These are phyloP conservation scores for Caenorhabditis inopinata DNA, from an alignment of 1,140 invertebrate species.

Conservation along the genomic window DNA sequence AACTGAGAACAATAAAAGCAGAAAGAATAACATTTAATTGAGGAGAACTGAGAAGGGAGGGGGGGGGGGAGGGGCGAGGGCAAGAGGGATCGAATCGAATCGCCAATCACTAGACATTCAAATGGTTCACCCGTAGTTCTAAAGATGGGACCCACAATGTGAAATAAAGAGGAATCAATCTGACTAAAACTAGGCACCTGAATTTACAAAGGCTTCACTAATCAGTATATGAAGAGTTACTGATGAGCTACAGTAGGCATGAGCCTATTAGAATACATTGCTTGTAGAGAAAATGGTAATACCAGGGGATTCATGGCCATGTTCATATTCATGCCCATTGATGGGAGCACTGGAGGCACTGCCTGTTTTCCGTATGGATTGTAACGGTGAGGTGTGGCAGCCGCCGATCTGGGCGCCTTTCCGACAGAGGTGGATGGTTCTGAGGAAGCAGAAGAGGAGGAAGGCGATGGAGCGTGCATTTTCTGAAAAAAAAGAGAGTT, in stretches of 20 bases:
- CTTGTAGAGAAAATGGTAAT: slow-evolving; percentile 8
- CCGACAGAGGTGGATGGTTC: background rate
- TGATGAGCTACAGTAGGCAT: slow-evolving; percentile 22
- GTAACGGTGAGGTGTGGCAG: background rate
- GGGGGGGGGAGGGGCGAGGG: background rate
- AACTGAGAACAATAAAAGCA: slow-evolving; percentile 17
- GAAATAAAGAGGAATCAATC: no score
- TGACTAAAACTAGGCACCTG: no score
- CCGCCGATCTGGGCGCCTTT: background rate
- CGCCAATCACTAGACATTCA: no score
- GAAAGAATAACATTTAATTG: no score
- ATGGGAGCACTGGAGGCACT: background rate
- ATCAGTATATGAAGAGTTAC: no score
- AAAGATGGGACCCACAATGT: no score
- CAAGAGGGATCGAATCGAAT: no score
- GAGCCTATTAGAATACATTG: background rate
- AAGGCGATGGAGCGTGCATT: slow-evolving; percentile 36
- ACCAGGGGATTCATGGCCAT: background rate
- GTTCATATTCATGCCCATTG: background rate
- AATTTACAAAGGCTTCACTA: no score
- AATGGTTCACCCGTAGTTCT: no score
- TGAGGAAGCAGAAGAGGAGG: slow-evolving; percentile 1
- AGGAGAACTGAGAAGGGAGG: background rate
- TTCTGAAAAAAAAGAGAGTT: slow-evolving; percentile 35
- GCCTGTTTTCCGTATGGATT: slow-evolving; percentile 11